phyloP scores from a whole-genome alignment of 2,888 invertebrate species.

The Cryptocephalus moraei region DNA sequence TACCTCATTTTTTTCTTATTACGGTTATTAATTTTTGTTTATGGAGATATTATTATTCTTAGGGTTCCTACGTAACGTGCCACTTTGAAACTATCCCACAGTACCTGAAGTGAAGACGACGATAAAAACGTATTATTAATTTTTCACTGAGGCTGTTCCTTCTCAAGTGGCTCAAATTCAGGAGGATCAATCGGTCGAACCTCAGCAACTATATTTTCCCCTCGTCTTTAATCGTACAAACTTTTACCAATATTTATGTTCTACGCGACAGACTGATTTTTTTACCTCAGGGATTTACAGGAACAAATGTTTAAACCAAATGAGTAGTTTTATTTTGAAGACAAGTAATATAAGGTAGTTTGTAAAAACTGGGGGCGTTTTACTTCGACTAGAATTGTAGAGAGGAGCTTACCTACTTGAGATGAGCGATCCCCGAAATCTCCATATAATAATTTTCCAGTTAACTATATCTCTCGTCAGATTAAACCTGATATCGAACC shows the following conservation, averaged over 20 bases:
- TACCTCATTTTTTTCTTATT: slow-evolving; percentile 22
- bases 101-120: slow-evolving; percentile 21
- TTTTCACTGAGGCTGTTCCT: too few species aligned
- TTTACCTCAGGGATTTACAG: slow-evolving; percentile 29
- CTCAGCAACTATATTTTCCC: too few species aligned
- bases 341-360: slow-evolving; percentile 26
- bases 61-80: slow-evolving; percentile 21
- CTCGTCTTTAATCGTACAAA: too few species aligned
- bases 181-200: too few species aligned
- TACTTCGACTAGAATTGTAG: too few species aligned
- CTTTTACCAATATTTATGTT: not conserved
- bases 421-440: too few species aligned
- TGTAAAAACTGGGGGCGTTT: slow-evolving; percentile 7
- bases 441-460: too few species aligned
- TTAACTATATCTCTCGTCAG: too few species aligned
- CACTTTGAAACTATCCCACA: slow-evolving; percentile 1
- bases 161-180: too few species aligned
- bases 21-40: slow-evolving; percentile 1
- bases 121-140: too few species aligned
- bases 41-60: slow-evolving; percentile 22
- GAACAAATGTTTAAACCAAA: slow-evolving; percentile 24
- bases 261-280: slow-evolving; percentile 27
- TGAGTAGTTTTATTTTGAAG: slow-evolving; percentile 19
- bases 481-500: too few species aligned
- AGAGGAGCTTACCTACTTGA: too few species aligned